These are phyloP conservation scores for Triops cancriformis DNA, from an alignment of 1,140 invertebrate genomes.

Conservation along the genomic window DNA sequence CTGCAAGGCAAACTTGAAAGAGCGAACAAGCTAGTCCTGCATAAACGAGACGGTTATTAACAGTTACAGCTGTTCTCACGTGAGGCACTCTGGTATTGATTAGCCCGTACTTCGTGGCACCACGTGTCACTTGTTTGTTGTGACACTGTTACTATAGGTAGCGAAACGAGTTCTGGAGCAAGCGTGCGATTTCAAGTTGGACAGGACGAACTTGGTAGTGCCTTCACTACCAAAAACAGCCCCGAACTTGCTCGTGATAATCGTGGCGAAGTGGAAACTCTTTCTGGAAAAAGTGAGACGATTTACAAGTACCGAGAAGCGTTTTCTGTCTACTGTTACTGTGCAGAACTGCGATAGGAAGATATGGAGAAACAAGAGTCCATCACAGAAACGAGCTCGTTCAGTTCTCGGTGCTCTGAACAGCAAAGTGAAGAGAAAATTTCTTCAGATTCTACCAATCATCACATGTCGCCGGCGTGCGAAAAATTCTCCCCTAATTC, in stretches of 20 bases:
- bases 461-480: not conserved
- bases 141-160: not conserved
- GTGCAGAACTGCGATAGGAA: too few relatives aligned
- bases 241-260: too few relatives aligned
- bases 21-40: too few relatives aligned
- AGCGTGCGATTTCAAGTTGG: not conserved
- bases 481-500: not conserved
- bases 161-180: not conserved
- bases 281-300: too few relatives aligned
- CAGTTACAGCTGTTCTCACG: not conserved
- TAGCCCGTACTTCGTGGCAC: not conserved
- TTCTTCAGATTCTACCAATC: not conserved
- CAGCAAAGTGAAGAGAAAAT: not conserved
- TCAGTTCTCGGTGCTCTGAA: not conserved
- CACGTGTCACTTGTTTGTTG: not conserved
- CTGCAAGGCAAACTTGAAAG: too few relatives aligned
- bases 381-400: not conserved
- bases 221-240: too few relatives aligned
- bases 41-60: too few relatives aligned
- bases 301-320: too few relatives aligned
- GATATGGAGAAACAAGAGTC: not conserved
- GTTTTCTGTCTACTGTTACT: too few relatives aligned
- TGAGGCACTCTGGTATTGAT: not conserved
- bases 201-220: too few relatives aligned
- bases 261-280: too few relatives aligned